Base-by-base conservation (phyloP, 2,113 vertebrate genomes). In the Lagenorhynchus albirostris region DNA sequence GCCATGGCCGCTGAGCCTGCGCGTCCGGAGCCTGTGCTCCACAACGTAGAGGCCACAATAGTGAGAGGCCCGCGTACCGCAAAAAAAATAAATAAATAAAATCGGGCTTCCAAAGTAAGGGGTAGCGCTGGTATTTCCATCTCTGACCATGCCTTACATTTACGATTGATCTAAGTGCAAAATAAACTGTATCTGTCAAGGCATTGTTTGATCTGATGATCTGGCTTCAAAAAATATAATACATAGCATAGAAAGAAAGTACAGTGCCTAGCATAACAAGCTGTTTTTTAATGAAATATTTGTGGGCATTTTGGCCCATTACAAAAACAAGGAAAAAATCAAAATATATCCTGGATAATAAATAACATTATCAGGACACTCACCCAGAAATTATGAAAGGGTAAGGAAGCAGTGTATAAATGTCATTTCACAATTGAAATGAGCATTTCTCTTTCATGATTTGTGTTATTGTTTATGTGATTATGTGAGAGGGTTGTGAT, bases 311-410 rank as follows among this genome's bases (percentile, higher is more conserved):
- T 55, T 41, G 14, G 25, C 41, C 47, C 26, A 80, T 47, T 90
- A 92, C 76, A 70, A 97, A 79, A 90, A 67, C 36, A 79, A 95
- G 17, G 38, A 8, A 21, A 44, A 60, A 80, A 31, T 41, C 15
- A 76, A 93, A 91, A 73, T 67, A 65, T n/a, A 87, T 60, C n/a
- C 73, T 91, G 25, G n/a, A n/a, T 87, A 95, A 73, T 44, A 55
- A 84, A 71, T 53, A 80, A 5, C n/a, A 12, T 88, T 36, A 84
- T 65, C 44, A 76, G 82, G 20, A 74, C 33, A 3, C 60, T 36
- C 18, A n/a, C 60, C 53, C 79, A 71, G 76, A 81, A 65, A 38
- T 95, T 63, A 26, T 17, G n/a, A 80, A 71, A 84, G 79, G 12
- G 50, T 25, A 58, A 67, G 31, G 29, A 88, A 23, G 31, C 36